phyloP scores from a whole-genome alignment of 2,113 vertebrate species.

The Quiscalus mexicanus region DNA sequence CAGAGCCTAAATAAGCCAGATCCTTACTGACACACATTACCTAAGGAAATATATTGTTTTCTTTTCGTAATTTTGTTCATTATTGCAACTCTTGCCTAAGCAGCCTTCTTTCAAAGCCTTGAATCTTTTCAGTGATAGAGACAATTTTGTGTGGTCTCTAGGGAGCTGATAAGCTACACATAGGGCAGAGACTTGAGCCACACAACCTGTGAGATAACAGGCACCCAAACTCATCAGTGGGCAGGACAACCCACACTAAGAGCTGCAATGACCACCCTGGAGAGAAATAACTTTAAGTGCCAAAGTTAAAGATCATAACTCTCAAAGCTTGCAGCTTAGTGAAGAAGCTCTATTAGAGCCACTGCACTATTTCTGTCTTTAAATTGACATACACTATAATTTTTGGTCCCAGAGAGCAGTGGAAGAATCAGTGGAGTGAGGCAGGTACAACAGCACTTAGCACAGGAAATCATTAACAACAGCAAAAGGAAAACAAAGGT shows the following conservation, averaged over 20 bases:
- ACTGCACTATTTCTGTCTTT: neutral
- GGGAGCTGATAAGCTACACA: neutral
- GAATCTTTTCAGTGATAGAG: neutral
- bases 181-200: neutral
- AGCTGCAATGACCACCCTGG: neutral
- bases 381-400: neutral
- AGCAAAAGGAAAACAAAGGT: slow-evolving; percentile 12
- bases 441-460: neutral
- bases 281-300: neutral
- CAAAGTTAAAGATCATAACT: neutral
- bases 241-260: neutral
- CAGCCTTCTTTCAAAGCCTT: neutral
- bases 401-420: neutral
- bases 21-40: neutral
- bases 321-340: neutral
- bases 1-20: neutral
- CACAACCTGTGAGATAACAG: neutral
- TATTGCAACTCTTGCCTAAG: neutral
- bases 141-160: neutral
- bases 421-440: neutral
- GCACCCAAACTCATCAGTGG: neutral
- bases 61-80: neutral
- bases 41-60: neutral
- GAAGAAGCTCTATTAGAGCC: neutral
- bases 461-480: slow-evolving; percentile 29